Base-by-base conservation (phyloP, 2,113 vertebrate genomes). In the Sorex araneus region DNA sequence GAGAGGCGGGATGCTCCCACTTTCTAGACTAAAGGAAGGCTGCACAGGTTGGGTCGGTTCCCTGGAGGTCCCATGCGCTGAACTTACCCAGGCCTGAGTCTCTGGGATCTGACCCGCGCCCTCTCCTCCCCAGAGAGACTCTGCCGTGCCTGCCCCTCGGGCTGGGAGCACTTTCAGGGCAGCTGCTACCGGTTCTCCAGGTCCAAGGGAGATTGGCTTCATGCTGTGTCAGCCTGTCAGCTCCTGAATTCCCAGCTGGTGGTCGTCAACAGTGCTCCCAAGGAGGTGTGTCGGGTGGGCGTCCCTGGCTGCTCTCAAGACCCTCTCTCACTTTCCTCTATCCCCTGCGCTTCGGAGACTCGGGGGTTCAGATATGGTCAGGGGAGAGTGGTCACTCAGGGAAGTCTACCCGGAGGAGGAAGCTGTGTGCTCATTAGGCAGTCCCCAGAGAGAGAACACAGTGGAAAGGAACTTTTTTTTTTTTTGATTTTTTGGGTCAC, bases 131-230 rank as follows among this genome's bases (percentile, higher is more conserved):
- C 57, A 97, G 96, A 18, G 9, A 28, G 10, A 8, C 2, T 96
- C 80, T 95, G 95, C 91, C 30, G 0, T 0, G 0, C 71, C 0
- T 97, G 97, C 47, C 79, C 87, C 11, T 70, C 40, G 0, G 69
- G 84, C 0, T 97, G 96, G 97, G 82, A 75, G 7, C 0, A 25
- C 16, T 97, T 96, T 0, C 66, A 57, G 2, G 43, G 23, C 4
- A 97, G 70, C 30, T 97, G 97, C 57, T 97, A 97, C 47, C 63
- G 57, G 74, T 94, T 97, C 94, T 97, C 95, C 0, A 2, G 0
- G 0, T 93, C 88, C 45, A 18, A 1, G 11, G 32, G 3, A n/a
- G 84, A 0, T 4, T 97, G 97, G 97, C 75, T 0, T 90, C 97
- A 0, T 5, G 23, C 7, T 0, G 4, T 21, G 6, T 57, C 84